Percentiles rank a stretch among this genome's conserved stretches.
Evolutionary conservation across 2,113 vertebrate genomes (phyloP).

Genomic region (Marmota monax): DNA sequence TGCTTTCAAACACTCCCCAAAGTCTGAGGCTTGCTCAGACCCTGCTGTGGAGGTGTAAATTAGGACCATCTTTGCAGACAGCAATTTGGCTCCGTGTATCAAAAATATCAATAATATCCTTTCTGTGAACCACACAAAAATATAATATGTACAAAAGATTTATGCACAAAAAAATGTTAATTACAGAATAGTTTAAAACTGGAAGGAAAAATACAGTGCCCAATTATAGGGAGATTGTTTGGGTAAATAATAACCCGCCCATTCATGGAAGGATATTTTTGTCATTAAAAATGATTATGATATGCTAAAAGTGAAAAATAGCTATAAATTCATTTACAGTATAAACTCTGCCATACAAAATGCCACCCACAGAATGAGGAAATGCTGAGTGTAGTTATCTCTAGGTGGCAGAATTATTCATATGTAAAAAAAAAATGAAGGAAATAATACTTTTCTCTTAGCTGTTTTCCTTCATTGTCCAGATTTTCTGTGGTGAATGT

Average conservation of each 20-base stretch:
- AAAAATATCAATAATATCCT: constrained; percentile 57
- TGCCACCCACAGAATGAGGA: constrained; percentile 10
- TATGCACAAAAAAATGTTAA: constrained; percentile 40
- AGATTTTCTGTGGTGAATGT: background rate
- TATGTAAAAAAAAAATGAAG: constrained; percentile 13
- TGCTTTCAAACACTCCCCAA: background rate
- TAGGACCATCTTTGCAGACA: constrained; percentile 1
- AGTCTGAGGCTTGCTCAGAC: background rate
- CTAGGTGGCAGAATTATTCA: constrained; percentile 33
- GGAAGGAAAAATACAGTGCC: constrained; percentile 33
- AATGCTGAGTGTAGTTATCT: constrained; percentile 20
- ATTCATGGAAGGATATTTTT: constrained; percentile 65
- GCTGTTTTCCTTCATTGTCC: constrained; percentile 8
- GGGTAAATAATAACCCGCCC: constrained; percentile 62
- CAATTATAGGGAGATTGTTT: constrained; percentile 58
- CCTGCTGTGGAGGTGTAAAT: background rate
- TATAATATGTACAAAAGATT: constrained; percentile 52
- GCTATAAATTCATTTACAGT: constrained; percentile 45
- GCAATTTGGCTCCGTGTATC: background rate
- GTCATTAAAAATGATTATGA: constrained; percentile 60
- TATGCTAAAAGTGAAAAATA: constrained; percentile 62
- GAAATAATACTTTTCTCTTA: constrained; percentile 23
- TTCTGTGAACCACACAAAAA: constrained; percentile 43
- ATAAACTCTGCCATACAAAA: constrained; percentile 53
- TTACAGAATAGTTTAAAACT: constrained; percentile 59